Evolutionary conservation across 2,113 vertebrate genomes (phyloP), one percentile per base, ranked within the genome.

Genomic region (Eudyptes chrysolophus): DNA sequence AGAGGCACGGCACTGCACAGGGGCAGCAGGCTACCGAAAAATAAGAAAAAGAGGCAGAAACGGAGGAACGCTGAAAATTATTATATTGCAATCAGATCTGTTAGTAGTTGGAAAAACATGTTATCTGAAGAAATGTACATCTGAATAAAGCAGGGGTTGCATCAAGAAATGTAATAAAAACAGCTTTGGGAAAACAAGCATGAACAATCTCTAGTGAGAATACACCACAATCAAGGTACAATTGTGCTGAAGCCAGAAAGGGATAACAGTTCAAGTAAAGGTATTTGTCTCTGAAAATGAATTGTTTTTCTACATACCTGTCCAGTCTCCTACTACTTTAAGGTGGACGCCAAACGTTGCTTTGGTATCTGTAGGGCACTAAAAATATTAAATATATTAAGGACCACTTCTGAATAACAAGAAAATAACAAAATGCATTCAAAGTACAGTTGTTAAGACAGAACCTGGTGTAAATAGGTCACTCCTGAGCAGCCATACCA

Each of bases 301-400:
- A 96, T 93, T 76, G 16, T 42, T 36, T 90, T 81, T 95, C 94
- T 90, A 98, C 99, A 96, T 98, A 99, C 99, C 99, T 97, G 99
- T 99, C 99, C 99, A 99, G 98, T 99, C 99, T 98, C 99, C 99
- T 88, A 99, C 98, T 74, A 99, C 98, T 97, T 99, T 98, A 92
- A 99, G 97, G 97, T 99, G 99, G 94, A 99, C 98, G 54, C 99
- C 99, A 98, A 99, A 99, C 69, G 98, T 99, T 97, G 98, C 98
- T 98, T 98, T 99, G 92, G 98, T 99, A 98, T 98, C 98, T 93
- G 99, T 99, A 93, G 99, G 99, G 96, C 99, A 99, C 99, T 99
- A 97, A 92, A 97, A 98, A 98, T 98, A 97, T 98, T 94, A 95
- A 95, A 97, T 83, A 93, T 48, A 94, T 95, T 93, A 96, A 94